Percentiles rank a stretch among this genome's conserved stretches.
Evolutionary conservation across 1,140 invertebrate species (phyloP).

Genomic region (Bombus superbus): DNA sequence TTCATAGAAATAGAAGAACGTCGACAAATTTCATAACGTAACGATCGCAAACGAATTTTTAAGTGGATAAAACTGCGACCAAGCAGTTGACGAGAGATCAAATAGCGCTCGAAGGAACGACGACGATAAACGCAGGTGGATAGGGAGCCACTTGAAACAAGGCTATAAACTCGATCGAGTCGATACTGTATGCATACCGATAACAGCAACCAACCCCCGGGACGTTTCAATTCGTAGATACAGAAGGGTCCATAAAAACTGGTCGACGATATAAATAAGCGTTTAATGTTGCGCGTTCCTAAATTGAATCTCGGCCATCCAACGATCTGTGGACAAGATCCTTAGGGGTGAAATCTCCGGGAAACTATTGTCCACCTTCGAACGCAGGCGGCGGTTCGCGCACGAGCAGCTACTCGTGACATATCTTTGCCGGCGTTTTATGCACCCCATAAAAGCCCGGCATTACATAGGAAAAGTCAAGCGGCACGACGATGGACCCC

Average conservation of each 20-base stretch:
- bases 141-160: background rate
- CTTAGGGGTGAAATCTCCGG: slow-evolving; percentile 44
- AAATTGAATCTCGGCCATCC: slow-evolving; percentile 78
- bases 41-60: no score
- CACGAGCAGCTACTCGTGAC: slow-evolving; percentile 7
- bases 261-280: slow-evolving; percentile 64
- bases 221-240: slow-evolving; percentile 55
- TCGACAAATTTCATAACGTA: background rate
- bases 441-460: slow-evolving; percentile 59
- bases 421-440: slow-evolving; percentile 62
- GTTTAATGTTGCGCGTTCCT: slow-evolving; percentile 69
- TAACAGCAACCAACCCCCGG: slow-evolving; percentile 7
- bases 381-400: background rate
- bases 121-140: background rate
- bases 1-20: background rate
- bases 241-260: slow-evolving; percentile 51
- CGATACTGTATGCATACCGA: slow-evolving; percentile 12
- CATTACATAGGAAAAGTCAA: slow-evolving; percentile 70
- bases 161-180: background rate
- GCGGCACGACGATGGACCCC: slow-evolving; percentile 70
- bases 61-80: background rate
- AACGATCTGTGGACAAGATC: slow-evolving; percentile 68
- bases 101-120: no score
- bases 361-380: slow-evolving; percentile 65
- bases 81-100: background rate